Base-by-base conservation (phyloP, 1,140 invertebrate genomes). In the Grapholita molesta region DNA sequence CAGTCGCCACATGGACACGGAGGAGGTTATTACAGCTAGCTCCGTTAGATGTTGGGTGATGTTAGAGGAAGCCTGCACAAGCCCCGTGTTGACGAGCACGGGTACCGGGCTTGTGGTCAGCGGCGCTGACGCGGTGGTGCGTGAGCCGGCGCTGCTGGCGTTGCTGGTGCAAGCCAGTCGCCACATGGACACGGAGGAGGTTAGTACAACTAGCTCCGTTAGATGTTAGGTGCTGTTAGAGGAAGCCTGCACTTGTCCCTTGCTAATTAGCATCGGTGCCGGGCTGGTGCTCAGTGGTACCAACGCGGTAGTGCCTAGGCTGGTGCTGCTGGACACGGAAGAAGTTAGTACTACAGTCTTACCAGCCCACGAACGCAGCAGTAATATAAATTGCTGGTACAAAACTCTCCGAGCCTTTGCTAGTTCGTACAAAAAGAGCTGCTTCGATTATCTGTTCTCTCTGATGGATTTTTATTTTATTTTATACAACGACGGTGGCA, bases 161-260 rank as follows among this genome's bases (percentile, higher is more conserved):
- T 83, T 92, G 8, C 85, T 95, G 1, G 66, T 95, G 28, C 87
- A 93, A 18, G 92, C 93, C 11, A 95, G 94, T 94, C 88, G 90
- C 71, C 69, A 88, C 30, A 73, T 92, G n/a, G 84, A 91, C 67
- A 74, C 75, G 0, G 72, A 72, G 6, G 70, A 80, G 74, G 79
- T 83, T 11, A 48, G 30, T 33, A 3, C 15, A 30, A 7, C 7
- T 30, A 30, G 7, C 28, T 42, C 12, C n/a, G 3, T 1, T 15
- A 5, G 5, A 15, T 18, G n/a, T 42, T 4, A 42, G 3, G 7
- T 38, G 35, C n/a, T n/a, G 5, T 38, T 38, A 38, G n/a, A 38
- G 15, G 3, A 38, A 38, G 35, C 35, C 32, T 33, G 11, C 11
- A 35, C 0, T 12, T 12, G 2, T 33, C 2, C 11, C 12, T 9